Evolutionary conservation across 2,113 vertebrate species (phyloP).

Genomic region (Phylloscopus trochiloides): DNA sequence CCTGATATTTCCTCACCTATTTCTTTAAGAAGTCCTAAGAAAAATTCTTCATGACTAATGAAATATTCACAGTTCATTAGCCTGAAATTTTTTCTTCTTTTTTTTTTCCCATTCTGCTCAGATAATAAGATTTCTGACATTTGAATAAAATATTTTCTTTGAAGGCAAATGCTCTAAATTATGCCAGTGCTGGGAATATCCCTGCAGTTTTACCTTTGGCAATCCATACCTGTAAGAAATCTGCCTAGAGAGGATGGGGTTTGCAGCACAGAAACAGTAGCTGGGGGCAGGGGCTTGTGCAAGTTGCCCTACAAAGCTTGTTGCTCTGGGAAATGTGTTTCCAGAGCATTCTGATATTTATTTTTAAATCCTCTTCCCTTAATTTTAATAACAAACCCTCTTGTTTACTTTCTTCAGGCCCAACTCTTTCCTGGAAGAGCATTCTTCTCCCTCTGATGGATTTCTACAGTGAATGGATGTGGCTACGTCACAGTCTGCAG

Average conservation of each 20-base stretch:
- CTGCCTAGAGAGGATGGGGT: not conserved
- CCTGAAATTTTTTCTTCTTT: rapidly evolving
- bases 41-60: not conserved
- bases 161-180: not conserved
- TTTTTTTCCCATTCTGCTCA: not conserved
- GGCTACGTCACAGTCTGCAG: not conserved
- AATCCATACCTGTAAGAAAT: not conserved
- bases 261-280: not conserved
- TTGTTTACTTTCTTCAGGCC: not conserved
- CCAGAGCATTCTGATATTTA: not conserved
- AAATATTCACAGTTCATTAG: not conserved
- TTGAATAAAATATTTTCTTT: not conserved
- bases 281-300: not conserved
- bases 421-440: not conserved
- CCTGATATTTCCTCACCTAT: not conserved
- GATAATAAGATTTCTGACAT: not conserved
- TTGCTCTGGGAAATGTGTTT: not conserved
- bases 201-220: not conserved
- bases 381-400: not conserved
- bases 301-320: not conserved
- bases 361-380: not conserved
- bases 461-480: not conserved
- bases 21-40: not conserved
- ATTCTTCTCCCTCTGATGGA: not conserved
- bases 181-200: not conserved